These are phyloP conservation scores for Todiramphus saurophagus DNA, from an alignment of 2,113 vertebrate species.

Conservation along the genomic window DNA sequence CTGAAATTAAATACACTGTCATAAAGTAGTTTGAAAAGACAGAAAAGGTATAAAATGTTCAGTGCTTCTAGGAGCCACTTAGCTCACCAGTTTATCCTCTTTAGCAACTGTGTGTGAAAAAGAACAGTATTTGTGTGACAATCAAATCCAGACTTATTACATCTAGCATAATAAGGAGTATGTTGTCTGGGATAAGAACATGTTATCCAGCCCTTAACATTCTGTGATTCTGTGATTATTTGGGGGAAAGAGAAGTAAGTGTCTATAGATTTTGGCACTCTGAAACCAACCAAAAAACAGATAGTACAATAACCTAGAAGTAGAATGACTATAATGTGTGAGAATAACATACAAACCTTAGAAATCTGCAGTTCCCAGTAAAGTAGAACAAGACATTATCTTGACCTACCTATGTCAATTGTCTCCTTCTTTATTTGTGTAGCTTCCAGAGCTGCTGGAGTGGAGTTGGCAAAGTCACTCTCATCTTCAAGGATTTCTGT, in stretches of 20 bases:
- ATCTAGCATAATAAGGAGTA: background rate
- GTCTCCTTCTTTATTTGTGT: constrained; percentile 61
- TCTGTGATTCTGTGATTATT: background rate
- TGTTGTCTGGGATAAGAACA: background rate
- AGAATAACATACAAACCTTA: background rate
- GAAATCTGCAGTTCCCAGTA: background rate
- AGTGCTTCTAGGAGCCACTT: background rate
- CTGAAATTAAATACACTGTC: background rate
- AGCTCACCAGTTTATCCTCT: background rate
- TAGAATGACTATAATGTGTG: background rate
- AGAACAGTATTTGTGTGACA: background rate
- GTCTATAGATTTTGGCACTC: background rate
- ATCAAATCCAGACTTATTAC: background rate
- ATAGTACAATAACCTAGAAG: background rate
- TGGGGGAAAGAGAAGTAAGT: background rate
- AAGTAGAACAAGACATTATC: background rate
- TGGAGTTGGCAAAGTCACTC: background rate
- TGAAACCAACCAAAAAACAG: background rate
- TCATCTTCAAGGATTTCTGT: constrained; percentile 50
- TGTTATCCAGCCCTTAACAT: background rate
- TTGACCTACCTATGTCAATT: constrained; percentile 42
- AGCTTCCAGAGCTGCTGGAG: background rate
- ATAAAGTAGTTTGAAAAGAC: background rate
- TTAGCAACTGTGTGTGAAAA: background rate
- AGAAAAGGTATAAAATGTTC: background rate